Percentiles rank a stretch among this genome's conserved stretches.
Evolutionary conservation across 2,888 invertebrate species (phyloP).

Genomic region (Drosophila trichaetosa): DNA sequence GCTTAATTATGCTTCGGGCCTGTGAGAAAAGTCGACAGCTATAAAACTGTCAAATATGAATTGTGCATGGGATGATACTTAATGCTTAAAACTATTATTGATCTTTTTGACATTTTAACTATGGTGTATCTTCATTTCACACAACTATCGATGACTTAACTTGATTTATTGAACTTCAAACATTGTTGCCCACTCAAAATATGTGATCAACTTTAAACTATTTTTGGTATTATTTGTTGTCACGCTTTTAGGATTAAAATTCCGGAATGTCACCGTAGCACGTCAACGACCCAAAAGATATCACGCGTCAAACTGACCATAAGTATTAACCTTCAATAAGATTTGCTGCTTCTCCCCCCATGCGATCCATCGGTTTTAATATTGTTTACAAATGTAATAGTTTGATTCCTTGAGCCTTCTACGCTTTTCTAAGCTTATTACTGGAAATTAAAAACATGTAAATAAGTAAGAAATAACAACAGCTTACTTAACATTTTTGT

Average conservation of each 20-base stretch:
- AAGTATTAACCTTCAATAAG: not conserved
- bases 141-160: conserved; percentile 2
- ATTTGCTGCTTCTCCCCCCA: not conserved
- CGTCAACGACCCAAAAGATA: conserved; percentile 37
- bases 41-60: conserved; percentile 25
- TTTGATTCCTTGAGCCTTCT: not conserved
- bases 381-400: not conserved
- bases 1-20: not conserved
- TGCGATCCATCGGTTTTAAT: not conserved
- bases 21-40: conserved; percentile 18
- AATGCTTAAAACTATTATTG: not conserved
- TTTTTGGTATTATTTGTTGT: not conserved
- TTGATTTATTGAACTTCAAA: conserved; percentile 1
- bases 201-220: conserved; percentile 1
- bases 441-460: not conserved
- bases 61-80: not conserved
- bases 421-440: not conserved
- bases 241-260: conserved; percentile 20
- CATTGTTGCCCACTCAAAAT: conserved; percentile 1
- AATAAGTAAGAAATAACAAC: not conserved
- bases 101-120: not conserved
- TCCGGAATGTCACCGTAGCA: conserved; percentile 7
- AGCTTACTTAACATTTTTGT: not conserved
- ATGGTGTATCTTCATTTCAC: not conserved
- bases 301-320: not conserved